Evolutionary conservation across 2,113 vertebrate genomes (phyloP), one percentile per base, ranked within the genome.

Genomic region (Vulpes vulpes): DNA sequence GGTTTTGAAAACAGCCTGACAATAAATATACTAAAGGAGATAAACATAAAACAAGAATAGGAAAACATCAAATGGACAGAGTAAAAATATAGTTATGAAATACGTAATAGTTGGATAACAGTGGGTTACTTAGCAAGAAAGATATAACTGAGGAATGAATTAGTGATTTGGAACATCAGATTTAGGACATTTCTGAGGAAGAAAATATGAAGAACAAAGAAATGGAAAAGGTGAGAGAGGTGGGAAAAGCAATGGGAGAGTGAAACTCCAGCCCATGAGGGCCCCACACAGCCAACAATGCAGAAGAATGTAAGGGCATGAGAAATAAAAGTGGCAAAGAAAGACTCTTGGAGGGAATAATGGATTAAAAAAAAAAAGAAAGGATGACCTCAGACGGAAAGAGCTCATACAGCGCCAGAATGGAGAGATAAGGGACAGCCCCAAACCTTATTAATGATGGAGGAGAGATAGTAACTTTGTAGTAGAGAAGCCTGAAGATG

Each of bases 91-190:
- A 49, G 19, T n/a, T 73, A n/a, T 79, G 11, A 91, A 69, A 86
- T 71, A 65, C 35, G 5, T 27, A 71, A 55, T 32, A 62, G 38
- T 10, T n/a, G 20, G 90, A 62, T 89, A 59, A 43, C 73, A 81
- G 71, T 90, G 38, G 35, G 8, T 91, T 94, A 85, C 73, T 93
- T 78, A 96, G 76, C 55, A 67, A 60, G 71, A 83, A 55, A 27
- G 27, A 17, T 89, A 32, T 14, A 89, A 5, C 32, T 25, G 32
- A 83, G 43, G 32, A 79, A 91, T 78, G 55, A 82, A 82, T 78
- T 82, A 82, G 7, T 79, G 53, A 71, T 23, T 43, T 69, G 35
- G 27, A 92, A 69, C 2, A 38, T 8, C 38, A 65, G 64, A 73
- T 20, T 87, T 81, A 51, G 79, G 59, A 89, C 11, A 71, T 67